phyloP scores from a whole-genome alignment of 1,140 invertebrate species.

The Elymnias hypermnestra region DNA sequence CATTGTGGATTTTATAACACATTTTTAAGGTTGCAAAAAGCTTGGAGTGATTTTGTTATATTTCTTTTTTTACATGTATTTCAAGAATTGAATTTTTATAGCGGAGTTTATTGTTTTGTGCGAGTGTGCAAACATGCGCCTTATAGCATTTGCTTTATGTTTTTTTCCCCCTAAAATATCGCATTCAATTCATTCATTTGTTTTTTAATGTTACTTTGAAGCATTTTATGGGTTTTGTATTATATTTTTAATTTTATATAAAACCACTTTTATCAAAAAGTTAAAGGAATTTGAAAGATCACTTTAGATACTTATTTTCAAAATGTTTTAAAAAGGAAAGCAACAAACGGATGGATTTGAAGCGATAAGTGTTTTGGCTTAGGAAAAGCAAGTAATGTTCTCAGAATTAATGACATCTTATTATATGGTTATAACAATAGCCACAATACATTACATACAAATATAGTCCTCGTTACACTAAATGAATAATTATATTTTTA shows the following conservation, averaged over 20 bases:
- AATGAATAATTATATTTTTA: too few species aligned
- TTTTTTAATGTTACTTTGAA: slow-evolving; percentile 5
- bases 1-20: slow-evolving; percentile 2
- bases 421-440: too few species aligned
- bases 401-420: too few species aligned
- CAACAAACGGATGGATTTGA: slow-evolving; percentile 9
- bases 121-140: slow-evolving; percentile 17
- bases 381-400: too few species aligned
- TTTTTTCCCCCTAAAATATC: slow-evolving; percentile 6
- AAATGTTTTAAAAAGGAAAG: background rate
- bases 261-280: too few species aligned
- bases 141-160: slow-evolving; percentile 25
- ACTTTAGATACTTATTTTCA: background rate
- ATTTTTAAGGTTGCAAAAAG: background rate
- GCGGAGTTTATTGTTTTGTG: slow-evolving; percentile 13
- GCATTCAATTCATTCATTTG: slow-evolving; percentile 21
- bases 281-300: background rate
- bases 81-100: too few species aligned
- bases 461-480: too few species aligned
- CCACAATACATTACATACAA: too few species aligned
- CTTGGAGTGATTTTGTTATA: background rate
- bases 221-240: too few species aligned
- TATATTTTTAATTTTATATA: too few species aligned
- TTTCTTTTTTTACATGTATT: background rate
- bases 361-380: slow-evolving; percentile 11